phyloP scores from a whole-genome alignment of 2,113 vertebrate genomes.

The Scartelaos histophorus region DNA sequence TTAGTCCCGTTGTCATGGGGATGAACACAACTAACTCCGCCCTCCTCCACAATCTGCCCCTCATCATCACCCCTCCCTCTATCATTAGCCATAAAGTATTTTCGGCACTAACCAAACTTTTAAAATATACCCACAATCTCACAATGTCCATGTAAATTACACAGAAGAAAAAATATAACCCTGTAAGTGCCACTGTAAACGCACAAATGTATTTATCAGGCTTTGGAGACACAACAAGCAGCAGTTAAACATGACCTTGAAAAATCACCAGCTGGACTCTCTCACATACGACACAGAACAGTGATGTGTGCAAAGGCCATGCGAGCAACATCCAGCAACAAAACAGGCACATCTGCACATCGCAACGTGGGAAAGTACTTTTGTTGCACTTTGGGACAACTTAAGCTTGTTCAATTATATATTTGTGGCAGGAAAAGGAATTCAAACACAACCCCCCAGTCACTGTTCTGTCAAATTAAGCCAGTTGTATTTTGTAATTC shows the following conservation, averaged over 20 bases:
- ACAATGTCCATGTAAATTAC: slow-evolving; percentile 40
- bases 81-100: slow-evolving; percentile 45
- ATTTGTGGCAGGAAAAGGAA: neutral
- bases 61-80: slow-evolving; percentile 60
- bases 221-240: slow-evolving; percentile 43
- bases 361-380: slow-evolving; percentile 11
- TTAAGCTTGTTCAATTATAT: neutral
- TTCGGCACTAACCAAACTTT: slow-evolving; percentile 64
- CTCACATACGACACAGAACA: slow-evolving; percentile 17
- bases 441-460: neutral
- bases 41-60: slow-evolving; percentile 39
- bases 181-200: slow-evolving; percentile 48
- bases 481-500: neutral
- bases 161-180: slow-evolving; percentile 47
- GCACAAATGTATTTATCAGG: slow-evolving; percentile 47
- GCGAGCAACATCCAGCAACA: slow-evolving; percentile 6
- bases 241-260: slow-evolving; percentile 46
- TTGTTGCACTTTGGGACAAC: neutral
- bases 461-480: neutral
- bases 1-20: slow-evolving; percentile 74
- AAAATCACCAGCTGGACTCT: slow-evolving; percentile 26
- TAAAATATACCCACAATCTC: slow-evolving; percentile 63
- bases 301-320: slow-evolving; percentile 3
- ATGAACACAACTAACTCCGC: slow-evolving; percentile 54
- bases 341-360: neutral